Conservation (phyloP, 2,888 invertebrate species). For the Drosophila melanocephala region DNA sequence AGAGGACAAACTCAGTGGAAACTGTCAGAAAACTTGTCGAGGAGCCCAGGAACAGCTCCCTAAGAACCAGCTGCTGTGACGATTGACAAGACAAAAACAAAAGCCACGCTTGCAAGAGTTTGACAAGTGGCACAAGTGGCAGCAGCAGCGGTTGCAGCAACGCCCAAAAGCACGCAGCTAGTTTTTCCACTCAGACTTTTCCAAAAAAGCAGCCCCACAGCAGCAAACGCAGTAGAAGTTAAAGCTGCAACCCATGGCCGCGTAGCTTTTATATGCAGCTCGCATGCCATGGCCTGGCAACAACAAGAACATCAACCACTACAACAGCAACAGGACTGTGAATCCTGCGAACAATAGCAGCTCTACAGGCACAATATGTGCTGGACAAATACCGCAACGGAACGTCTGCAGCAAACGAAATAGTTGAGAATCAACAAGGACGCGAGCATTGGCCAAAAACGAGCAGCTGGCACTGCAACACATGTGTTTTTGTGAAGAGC, state of each 20-base stretch:
- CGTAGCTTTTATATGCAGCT: slow-evolving; percentile 55
- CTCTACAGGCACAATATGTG: slow-evolving; percentile 58
- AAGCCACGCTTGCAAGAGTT: slow-evolving; percentile 52
- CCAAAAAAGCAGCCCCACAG: slow-evolving; percentile 1
- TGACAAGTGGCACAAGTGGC: slow-evolving; percentile 66
- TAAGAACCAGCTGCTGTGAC: slow-evolving; percentile 60
- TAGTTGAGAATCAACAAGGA: slow-evolving; percentile 49
- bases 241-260: slow-evolving; percentile 50
- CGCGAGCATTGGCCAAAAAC: slow-evolving; percentile 37
- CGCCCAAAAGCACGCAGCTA: slow-evolving; percentile 48
- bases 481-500: slow-evolving; percentile 75
- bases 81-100: slow-evolving; percentile 80
- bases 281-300: slow-evolving; percentile 53
- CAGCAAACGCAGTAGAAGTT: slow-evolving; percentile 1
- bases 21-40: slow-evolving; percentile 63
- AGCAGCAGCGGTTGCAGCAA: slow-evolving; percentile 43
- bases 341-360: slow-evolving; percentile 23
- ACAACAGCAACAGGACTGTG: slow-evolving; percentile 37
- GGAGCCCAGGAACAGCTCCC: slow-evolving; percentile 41
- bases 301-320: slow-evolving; percentile 40
- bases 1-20: slow-evolving; percentile 37
- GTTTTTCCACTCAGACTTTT: slow-evolving; percentile 32
- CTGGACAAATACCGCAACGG: slow-evolving; percentile 61
- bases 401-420: slow-evolving; percentile 36
- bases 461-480: slow-evolving; percentile 55